A percentile compares a stretch with the other conserved stretches of the same genome.
These are phyloP conservation scores for Engraulis encrasicolus DNA, from an alignment of 2,113 vertebrate species.

Conservation along the genomic window DNA sequence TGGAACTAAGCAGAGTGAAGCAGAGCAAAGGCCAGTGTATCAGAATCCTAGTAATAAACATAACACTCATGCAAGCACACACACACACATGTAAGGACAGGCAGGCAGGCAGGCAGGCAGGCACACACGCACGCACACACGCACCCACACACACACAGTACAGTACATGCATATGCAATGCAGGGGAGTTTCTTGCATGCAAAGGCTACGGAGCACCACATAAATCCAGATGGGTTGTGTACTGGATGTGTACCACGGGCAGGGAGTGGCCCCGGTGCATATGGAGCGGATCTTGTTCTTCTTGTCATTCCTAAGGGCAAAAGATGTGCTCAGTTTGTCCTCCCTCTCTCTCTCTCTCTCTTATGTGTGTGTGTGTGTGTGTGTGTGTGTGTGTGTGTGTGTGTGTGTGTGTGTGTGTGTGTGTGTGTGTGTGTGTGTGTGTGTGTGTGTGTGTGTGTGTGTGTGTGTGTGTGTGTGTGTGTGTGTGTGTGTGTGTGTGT, in stretches of 20 bases:
- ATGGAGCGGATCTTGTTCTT: background rate
- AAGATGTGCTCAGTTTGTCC: background rate
- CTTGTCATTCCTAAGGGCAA: background rate
- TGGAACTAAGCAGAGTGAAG: no score
- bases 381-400: conserved; percentile 50
- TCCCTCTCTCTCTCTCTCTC: no score
- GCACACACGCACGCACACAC: background rate
- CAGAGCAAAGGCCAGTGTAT: no score
- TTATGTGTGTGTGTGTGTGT: conserved; percentile 49
- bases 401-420: conserved; percentile 51
- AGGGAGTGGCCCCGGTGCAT: background rate
- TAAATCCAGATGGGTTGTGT: background rate
- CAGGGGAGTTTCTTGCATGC: background rate
- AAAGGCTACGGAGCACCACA: background rate
- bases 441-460: conserved; percentile 56
- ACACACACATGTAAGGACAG: background rate
- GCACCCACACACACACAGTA: conserved; percentile 17
- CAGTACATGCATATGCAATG: background rate
- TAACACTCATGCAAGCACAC: background rate
- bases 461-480: no score
- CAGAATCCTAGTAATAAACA: background rate
- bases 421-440: conserved; percentile 53
- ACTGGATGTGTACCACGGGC: background rate
- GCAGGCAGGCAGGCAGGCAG: no score
- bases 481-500: conserved; percentile 38